These are phyloP conservation scores for Phrynosoma platyrhinos DNA, from an alignment of 2,113 vertebrate genomes.

Conservation along the genomic window DNA sequence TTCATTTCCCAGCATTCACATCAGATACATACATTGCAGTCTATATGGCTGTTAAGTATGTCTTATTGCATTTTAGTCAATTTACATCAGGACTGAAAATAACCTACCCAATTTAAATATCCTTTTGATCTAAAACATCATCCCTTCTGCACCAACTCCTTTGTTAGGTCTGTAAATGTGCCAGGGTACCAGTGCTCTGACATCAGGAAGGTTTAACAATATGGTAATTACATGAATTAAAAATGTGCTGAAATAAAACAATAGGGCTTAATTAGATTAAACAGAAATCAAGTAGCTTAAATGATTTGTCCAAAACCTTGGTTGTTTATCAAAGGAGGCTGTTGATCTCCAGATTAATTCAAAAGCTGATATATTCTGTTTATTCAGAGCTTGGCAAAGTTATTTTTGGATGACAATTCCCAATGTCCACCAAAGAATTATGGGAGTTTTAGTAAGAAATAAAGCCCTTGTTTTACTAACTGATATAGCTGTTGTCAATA, in stretches of 20 bases:
- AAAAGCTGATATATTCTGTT: neutral
- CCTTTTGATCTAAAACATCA: neutral
- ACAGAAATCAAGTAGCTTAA: slow-evolving; percentile 5
- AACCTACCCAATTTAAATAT: neutral
- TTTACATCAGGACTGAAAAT: neutral
- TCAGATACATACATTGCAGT: neutral
- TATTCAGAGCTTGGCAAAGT: too few relatives aligned
- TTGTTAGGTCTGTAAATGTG: slow-evolving; percentile 11
- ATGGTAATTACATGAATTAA: neutral
- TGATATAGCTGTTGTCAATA: neutral
- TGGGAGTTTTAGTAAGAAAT: too few relatives aligned
- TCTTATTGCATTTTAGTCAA: neutral
- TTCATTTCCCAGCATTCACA: neutral
- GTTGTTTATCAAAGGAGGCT: slow-evolving; percentile 1
- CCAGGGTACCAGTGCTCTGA: neutral
- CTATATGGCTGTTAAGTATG: neutral
- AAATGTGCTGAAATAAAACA: slow-evolving; percentile 11
- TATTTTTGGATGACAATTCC: too few relatives aligned
- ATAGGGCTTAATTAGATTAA: slow-evolving; percentile 22
- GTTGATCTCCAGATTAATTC: slow-evolving; percentile 14
- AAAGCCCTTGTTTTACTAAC: too few relatives aligned
- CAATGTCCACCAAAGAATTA: too few relatives aligned
- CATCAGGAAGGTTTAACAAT: slow-evolving; percentile 15
- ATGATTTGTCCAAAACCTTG: neutral
- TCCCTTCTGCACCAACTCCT: neutral